Percentiles rank a stretch among this genome's conserved stretches.
phyloP scores from a whole-genome alignment of 1,140 invertebrate species.

The Procambarus virginalis region DNA sequence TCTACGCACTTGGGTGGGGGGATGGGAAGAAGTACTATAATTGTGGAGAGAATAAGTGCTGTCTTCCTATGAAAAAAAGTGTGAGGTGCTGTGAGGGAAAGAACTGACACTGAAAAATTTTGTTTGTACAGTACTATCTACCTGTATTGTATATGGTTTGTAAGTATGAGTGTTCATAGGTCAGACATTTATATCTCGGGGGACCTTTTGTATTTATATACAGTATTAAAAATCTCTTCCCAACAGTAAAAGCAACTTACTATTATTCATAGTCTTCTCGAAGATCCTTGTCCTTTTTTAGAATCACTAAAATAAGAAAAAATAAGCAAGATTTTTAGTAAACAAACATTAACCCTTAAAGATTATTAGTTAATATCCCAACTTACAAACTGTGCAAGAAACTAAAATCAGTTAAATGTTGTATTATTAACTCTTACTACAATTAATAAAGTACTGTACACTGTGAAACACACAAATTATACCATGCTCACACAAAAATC shows the following conservation, averaged over 20 bases:
- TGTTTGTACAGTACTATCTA: too few relatives aligned
- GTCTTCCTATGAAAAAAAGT: too few relatives aligned
- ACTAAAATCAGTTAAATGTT: not conserved
- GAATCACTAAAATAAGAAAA: slow-evolving; percentile 35
- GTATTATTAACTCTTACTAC: not conserved
- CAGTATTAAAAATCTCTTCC: not conserved
- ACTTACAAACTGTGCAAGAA: not conserved
- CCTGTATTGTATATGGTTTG: too few relatives aligned
- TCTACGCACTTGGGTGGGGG: too few relatives aligned
- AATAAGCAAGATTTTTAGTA: not conserved
- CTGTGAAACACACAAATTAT: not conserved
- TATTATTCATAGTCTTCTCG: slow-evolving; percentile 27
- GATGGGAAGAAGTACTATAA: too few relatives aligned
- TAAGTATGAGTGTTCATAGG: too few relatives aligned
- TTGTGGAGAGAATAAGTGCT: too few relatives aligned
- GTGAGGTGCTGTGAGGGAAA: too few relatives aligned
- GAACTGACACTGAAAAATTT: too few relatives aligned
- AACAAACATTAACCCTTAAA: not conserved
- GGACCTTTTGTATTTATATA: too few relatives aligned
- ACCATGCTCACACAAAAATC: not conserved
- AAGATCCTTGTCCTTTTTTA: slow-evolving; percentile 29
- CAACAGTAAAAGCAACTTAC: slow-evolving; percentile 1
- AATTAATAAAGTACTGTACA: not conserved
- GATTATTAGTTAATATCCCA: not conserved
- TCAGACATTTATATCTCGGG: too few relatives aligned